Evolutionary conservation across 2,888 invertebrate genomes (phyloP).

Genomic region (Thymelicus acteon): DNA sequence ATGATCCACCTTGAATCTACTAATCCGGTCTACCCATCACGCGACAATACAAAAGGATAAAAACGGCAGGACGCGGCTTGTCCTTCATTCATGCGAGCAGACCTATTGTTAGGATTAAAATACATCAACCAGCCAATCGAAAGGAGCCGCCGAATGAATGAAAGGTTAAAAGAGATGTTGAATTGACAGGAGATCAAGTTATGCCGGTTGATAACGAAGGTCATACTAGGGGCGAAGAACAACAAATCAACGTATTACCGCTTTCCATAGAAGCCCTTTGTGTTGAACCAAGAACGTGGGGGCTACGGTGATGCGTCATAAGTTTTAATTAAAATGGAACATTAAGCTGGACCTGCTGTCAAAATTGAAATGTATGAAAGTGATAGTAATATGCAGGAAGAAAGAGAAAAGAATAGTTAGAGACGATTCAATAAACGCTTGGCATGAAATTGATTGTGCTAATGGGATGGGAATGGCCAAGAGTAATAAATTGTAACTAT

Average conservation of each 20-base stretch:
- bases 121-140: constrained; percentile 38
- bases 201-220: constrained; percentile 56
- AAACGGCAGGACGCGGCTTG: constrained; percentile 57
- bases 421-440: constrained; percentile 60
- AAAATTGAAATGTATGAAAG: constrained; percentile 41
- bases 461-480: constrained; percentile 52
- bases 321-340: constrained; percentile 80
- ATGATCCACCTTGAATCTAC: constrained; percentile 63
- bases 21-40: constrained; percentile 69
- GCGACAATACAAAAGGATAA: constrained; percentile 61
- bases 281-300: constrained; percentile 56
- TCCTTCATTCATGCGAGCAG: constrained; percentile 71
- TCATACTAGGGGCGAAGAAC: constrained; percentile 66
- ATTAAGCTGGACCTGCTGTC: constrained; percentile 66
- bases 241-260: constrained; percentile 72
- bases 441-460: constrained; percentile 73
- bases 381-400: neutral
- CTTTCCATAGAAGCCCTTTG: constrained; percentile 57
- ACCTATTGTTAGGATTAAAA: constrained; percentile 61
- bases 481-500: constrained; percentile 58
- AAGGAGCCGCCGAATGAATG: constrained; percentile 48
- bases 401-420: constrained; percentile 52
- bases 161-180: constrained; percentile 37
- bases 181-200: constrained; percentile 53
- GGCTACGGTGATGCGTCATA: constrained; percentile 75